A percentile compares a stretch with the other conserved stretches of the same genome.
Conservation (phyloP, 2,888 invertebrate genomes). For the Volucella inanis region DNA sequence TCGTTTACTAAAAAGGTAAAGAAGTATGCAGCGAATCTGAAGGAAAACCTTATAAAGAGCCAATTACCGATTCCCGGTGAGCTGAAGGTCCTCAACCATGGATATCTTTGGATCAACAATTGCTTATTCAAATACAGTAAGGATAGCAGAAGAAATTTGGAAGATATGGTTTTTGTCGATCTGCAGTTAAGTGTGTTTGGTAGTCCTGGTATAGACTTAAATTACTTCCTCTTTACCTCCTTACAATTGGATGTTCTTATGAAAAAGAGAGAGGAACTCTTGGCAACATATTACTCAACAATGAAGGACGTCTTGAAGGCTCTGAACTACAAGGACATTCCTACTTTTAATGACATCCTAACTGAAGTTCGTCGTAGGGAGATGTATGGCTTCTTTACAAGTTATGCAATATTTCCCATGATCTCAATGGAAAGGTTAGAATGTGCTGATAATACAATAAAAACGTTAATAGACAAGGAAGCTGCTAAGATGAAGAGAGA, state of each 20-base stretch:
- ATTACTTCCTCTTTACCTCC: constrained; percentile 82
- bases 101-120: constrained; percentile 84
- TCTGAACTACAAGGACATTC: too few species aligned
- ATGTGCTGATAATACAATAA: too few species aligned
- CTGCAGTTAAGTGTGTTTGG: constrained; percentile 80
- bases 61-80: constrained; percentile 68
- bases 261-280: constrained; percentile 75
- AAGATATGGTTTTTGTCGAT: constrained; percentile 79
- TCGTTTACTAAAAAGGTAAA: constrained; percentile 81
- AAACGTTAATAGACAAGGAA: too few species aligned
- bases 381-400: too few species aligned
- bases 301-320: too few species aligned
- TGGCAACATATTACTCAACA: too few species aligned
- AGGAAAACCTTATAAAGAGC: constrained; percentile 70
- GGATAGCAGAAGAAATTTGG: constrained; percentile 76
- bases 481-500: too few species aligned
- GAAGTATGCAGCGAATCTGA: constrained; percentile 76
- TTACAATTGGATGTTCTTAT: constrained; percentile 78
- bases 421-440: too few species aligned
- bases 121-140: constrained; percentile 82
- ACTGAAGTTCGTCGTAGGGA: too few species aligned
- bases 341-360: too few species aligned
- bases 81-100: constrained; percentile 41
- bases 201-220: constrained; percentile 82
- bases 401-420: too few species aligned